Evolutionary conservation across 2,888 invertebrate species (phyloP).

Genomic region (Cyclophora punctaria): DNA sequence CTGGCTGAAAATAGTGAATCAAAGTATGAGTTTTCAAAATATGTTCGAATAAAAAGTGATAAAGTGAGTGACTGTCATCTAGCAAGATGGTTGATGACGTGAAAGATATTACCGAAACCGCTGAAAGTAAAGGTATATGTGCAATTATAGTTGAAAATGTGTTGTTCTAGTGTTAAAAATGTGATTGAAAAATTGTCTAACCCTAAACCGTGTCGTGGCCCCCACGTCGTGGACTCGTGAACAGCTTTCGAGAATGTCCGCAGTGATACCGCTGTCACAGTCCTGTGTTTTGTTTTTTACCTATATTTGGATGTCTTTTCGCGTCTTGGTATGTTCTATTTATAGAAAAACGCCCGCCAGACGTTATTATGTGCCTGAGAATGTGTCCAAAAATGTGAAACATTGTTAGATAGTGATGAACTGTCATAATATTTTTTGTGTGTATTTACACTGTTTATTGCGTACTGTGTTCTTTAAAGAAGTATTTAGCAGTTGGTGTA

Average conservation of each 20-base stretch:
- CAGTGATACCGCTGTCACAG: conserved; percentile 52
- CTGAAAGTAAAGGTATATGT: conserved; percentile 72
- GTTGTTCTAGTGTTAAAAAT: conserved; percentile 62
- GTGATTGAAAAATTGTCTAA: conserved; percentile 68
- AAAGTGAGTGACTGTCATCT: conserved; percentile 71
- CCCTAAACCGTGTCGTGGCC: conserved; percentile 73
- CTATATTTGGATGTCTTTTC: conserved; percentile 67
- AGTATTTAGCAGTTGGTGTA: conserved; percentile 6
- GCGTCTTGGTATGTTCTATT: conserved; percentile 70
- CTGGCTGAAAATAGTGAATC: conserved; percentile 74
- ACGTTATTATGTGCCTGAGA: conserved; percentile 52
- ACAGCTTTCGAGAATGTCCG: conserved; percentile 67
- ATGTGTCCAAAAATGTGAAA: conserved; percentile 42
- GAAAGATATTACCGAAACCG: conserved; percentile 70
- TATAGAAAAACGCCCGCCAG: conserved; percentile 62
- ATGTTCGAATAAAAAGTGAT: conserved; percentile 73
- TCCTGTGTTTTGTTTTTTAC: conserved; percentile 66
- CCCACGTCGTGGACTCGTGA: conserved; percentile 66
- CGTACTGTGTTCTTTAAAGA: conserved; percentile 15
- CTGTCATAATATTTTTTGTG: conserved; percentile 21
- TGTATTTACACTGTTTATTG: conserved; percentile 22
- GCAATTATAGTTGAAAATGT: conserved; percentile 61
- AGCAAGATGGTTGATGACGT: conserved; percentile 75
- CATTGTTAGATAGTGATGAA: conserved; percentile 29
- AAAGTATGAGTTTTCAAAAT: conserved; percentile 73